Conservation (phyloP, 2,888 invertebrate genomes). For the Apotomis capreana region DNA sequence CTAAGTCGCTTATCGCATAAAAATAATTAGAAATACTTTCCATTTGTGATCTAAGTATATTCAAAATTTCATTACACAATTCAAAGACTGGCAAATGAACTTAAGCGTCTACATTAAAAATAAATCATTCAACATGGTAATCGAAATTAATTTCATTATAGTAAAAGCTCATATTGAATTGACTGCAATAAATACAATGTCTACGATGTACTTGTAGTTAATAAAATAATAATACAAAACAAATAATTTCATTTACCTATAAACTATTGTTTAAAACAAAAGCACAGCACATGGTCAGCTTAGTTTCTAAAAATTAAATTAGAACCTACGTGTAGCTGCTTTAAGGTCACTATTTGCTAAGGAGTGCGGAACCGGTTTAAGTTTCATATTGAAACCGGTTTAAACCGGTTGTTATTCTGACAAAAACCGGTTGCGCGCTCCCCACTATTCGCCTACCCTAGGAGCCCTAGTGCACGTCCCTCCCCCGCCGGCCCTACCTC, state of each 20-base stretch:
- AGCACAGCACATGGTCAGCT: constrained; percentile 84
- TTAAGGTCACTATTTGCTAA: constrained; percentile 66
- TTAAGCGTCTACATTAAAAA: constrained; percentile 64
- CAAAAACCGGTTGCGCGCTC: not conserved
- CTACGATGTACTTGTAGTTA: constrained; percentile 63
- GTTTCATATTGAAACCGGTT: not conserved
- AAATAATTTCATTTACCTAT: constrained; percentile 78
- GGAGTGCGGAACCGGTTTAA: not conserved
- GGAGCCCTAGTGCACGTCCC: constrained; percentile 73
- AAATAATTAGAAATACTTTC: constrained; percentile 71
- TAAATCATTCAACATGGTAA: constrained; percentile 64
- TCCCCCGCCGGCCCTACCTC: constrained; percentile 62
- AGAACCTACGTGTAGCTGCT: constrained; percentile 73
- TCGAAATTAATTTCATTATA: constrained; percentile 59
- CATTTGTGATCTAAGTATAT: constrained; percentile 68
- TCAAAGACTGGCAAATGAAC: constrained; percentile 71
- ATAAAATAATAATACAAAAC: constrained; percentile 68
- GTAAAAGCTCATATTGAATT: constrained; percentile 74
- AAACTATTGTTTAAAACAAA: constrained; percentile 81
- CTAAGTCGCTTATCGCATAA: constrained; percentile 70
- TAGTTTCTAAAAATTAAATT: constrained; percentile 77
- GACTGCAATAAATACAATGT: constrained; percentile 79
- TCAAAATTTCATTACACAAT: constrained; percentile 60
- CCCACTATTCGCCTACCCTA: constrained; percentile 73
- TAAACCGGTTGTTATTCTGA: not conserved